Conservation (phyloP, 2,113 vertebrate species). For the Enhydra lutris region DNA sequence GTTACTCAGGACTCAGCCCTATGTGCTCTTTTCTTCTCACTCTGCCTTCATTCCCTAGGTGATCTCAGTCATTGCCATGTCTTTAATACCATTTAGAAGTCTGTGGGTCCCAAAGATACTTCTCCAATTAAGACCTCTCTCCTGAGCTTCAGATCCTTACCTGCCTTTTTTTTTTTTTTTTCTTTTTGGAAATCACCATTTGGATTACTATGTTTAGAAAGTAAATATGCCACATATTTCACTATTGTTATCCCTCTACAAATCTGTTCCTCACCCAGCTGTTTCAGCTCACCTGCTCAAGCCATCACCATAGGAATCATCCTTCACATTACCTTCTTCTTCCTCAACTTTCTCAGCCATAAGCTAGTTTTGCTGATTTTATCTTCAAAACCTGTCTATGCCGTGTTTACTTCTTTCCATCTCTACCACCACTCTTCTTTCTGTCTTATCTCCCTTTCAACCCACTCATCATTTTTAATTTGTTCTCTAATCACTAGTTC, state of each 20-base stretch:
- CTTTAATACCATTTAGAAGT: not conserved
- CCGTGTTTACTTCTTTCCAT: not conserved
- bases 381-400: not conserved
- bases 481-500: not conserved
- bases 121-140: not conserved
- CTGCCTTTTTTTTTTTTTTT: not conserved
- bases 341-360: not conserved
- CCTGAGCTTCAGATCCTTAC: not conserved
- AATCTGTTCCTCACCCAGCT: not conserved
- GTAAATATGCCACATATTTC: not conserved
- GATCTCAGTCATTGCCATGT: not conserved
- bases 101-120: not conserved
- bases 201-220: not conserved
- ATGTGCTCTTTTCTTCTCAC: not conserved
- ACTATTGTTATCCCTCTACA: not conserved
- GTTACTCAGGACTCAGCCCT: not conserved
- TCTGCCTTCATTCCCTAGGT: not conserved
- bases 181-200: not conserved
- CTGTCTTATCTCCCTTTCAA: not conserved
- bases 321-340: not conserved
- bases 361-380: not conserved
- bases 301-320: not conserved
- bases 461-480: not conserved
- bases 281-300: not conserved
- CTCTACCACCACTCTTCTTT: not conserved